These are phyloP conservation scores for Andrena bucephala DNA, from an alignment of 2,888 invertebrate species.

Conservation along the genomic window DNA sequence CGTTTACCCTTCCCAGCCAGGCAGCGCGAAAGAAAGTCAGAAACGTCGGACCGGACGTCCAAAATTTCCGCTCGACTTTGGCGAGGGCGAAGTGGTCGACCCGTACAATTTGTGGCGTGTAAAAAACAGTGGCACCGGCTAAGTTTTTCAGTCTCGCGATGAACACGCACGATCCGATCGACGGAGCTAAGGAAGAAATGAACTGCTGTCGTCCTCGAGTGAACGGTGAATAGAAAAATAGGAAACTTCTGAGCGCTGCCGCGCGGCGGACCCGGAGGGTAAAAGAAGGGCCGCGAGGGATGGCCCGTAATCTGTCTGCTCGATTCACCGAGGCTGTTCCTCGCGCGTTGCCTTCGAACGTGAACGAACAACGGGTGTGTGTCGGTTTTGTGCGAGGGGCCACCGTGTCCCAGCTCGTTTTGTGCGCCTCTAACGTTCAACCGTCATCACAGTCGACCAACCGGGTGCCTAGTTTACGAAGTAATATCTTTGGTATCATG, in stretches of 20 bases:
- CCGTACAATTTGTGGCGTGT: constrained; percentile 4
- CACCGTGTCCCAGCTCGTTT: constrained; percentile 60
- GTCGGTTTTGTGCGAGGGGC: constrained; percentile 62
- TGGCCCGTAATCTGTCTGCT: too few species aligned
- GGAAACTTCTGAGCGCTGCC: constrained; percentile 13
- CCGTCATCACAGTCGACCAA: constrained; percentile 80
- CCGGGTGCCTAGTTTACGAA: constrained; percentile 77
- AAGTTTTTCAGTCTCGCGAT: constrained; percentile 20
- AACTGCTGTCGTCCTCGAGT: constrained; percentile 17
- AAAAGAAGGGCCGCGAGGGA: not conserved
- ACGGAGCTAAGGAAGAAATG: constrained; percentile 11
- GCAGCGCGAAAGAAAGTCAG: not conserved
- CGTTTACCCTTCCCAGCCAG: constrained; percentile 2
- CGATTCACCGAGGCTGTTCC: not conserved
- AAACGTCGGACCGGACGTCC: not conserved
- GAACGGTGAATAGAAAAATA: constrained; percentile 26
- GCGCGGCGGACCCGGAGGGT: constrained; percentile 1
- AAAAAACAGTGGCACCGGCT: not conserved
- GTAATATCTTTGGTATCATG: constrained; percentile 84
- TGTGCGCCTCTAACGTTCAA: constrained; percentile 81
- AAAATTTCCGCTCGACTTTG: not conserved
- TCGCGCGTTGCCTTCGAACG: constrained; percentile 26
- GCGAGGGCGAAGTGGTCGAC: not conserved
- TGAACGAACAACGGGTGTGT: not conserved
- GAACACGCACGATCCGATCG: constrained; percentile 32